Base-by-base conservation (phyloP, 2,888 invertebrate genomes). In the Hydrotaea cyrtoneurina region DNA sequence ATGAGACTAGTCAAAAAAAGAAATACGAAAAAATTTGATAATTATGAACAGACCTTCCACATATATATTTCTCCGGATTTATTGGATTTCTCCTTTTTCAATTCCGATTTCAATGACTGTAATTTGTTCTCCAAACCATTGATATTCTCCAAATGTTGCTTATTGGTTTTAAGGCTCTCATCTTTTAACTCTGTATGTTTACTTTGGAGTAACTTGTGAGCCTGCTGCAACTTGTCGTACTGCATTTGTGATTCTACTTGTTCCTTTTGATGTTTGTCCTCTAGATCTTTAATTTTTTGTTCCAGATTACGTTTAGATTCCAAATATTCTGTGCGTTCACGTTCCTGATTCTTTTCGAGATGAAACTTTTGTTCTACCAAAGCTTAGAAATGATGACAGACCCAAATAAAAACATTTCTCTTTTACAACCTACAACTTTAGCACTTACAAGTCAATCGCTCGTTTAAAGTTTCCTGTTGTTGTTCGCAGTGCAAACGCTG, bases 331-430 rank as follows among this genome's bases (percentile, higher is more conserved):
- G 92, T 91, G 82, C 94, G 93, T 89, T 94, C 94, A 53, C 92
- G 92, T 87, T 94, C 94, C 36, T 94, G 88, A 19, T 93, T 93
- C 87, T 94, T 94, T 87, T 94, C 94, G 74, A 94, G 89, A 59
- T 93, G 91, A 83, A 93, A 92, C 89, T 94, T 94, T 85, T 94
- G 94, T 86, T 94, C 94, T 21, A 93, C 93, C 73, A 94, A 93
- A 62, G 94, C 95, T 94, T 87, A 23, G 46, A 17, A 31, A 23
- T 31, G 62, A 15, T n/a, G n/a, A n/a, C n/a, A n/a, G n/a, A n/a
- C n/a, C n/a, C n/a, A n/a, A n/a, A n/a, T n/a, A 23, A 19, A 23
- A 57, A 57, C 7, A 7, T 31, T 7, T 31, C 31, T 31, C 31
- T 4, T 31, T 4, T 4, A 31, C 31, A 31, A 31, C 31, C 31